Base-by-base conservation (phyloP, 2,888 invertebrate genomes). In the Cacoxenus indagator region DNA sequence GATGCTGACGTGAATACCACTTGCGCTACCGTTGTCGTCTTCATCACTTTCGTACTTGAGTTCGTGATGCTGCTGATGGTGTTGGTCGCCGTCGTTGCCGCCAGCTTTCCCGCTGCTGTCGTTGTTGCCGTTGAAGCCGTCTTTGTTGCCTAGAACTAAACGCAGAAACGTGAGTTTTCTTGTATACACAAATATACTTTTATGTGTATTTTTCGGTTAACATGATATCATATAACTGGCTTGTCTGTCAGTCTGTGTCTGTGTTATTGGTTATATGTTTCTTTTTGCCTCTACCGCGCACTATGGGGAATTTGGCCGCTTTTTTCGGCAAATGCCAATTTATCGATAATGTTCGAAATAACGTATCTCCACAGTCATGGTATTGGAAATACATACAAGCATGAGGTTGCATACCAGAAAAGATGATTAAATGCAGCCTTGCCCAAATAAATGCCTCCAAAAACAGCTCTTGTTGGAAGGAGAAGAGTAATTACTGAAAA, bases 21-120 rank as follows among this genome's bases (percentile, higher is more conserved):
- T n/a, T n/a, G n/a, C n/a, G n/a, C n/a, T 29, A 46, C 59, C 48
- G 31, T 46, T 26, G 55, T 64, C 37, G 17, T 67, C 24, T 19
- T 29, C 67, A 19, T 67, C 71, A 19, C 70, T 74, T 4, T 74
- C 74, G 8, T 46, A 6, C 31, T 73, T 68, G 11, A 46, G 71
- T n/a, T 71, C 64, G 11, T 55, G 27, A 9, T 27, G 27, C 4
- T 22, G 26, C 4, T 55, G 26, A n/a, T 55, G 9, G 22, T 55
- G 55, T 0, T 55, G 14, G 27, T 55, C 24, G 14, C 8, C 26
- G 17, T 48, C 6, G 17, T 48, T 6, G 48, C 48, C 17, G 2
- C 48, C 19, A 48, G 14, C 55, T 14, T 27, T 55, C 2, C 55
- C 14, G 19, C 27, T 26, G 43, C 61, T 14, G 24, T 22, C 26